Evolutionary conservation across 2,888 invertebrate genomes (phyloP), one percentile per base, ranked within the genome.

Genomic region (Nemotelus nigrinus): DNA sequence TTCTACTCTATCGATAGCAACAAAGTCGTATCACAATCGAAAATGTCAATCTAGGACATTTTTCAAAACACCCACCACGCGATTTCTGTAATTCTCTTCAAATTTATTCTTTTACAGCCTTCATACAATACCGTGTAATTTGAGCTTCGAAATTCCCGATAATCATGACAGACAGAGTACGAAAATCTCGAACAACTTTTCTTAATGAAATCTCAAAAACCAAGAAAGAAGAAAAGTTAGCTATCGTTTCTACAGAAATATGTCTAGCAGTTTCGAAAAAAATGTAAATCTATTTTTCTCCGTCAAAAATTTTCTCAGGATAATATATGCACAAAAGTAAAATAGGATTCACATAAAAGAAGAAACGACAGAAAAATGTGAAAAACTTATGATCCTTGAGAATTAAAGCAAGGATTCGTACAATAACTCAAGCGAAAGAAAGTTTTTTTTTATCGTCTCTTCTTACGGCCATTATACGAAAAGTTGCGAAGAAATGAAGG

Each of bases 371-470:
- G 39, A 68, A 43, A 70, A 70, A 70, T 70, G 70, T 10, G 70
- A 47, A 63, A 74, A 60, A 74, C 74, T 74, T 74, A 60, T 74
- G 74, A 74, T 74, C 74, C 74, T 60, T 48, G 50, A 74, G 63
- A 74, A 63, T 74, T 74, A 74, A 74, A 74, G 74, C 63, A 63
- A 74, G 74, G 74, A 74, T 74, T 74, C 41, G 63, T 63, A 74
- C 74, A 74, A 74, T 74, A 74, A 63, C 48, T 74, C 74, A 74
- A 74, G 74, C 63, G 74, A 63, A 74, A 60, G 74, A 74, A 74
- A 74, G 48, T 74, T 74, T 45, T 60, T 48, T 44, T 60, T 63
- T 74, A 58, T 72, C 72, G 72, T 72, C 47, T 39, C 55, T 43
- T 55, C 55, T 70, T 70, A 25, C 50, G 44, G 39, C 70, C 55